phyloP scores from a whole-genome alignment of 2,113 vertebrate species.

The Trinectes maculatus region DNA sequence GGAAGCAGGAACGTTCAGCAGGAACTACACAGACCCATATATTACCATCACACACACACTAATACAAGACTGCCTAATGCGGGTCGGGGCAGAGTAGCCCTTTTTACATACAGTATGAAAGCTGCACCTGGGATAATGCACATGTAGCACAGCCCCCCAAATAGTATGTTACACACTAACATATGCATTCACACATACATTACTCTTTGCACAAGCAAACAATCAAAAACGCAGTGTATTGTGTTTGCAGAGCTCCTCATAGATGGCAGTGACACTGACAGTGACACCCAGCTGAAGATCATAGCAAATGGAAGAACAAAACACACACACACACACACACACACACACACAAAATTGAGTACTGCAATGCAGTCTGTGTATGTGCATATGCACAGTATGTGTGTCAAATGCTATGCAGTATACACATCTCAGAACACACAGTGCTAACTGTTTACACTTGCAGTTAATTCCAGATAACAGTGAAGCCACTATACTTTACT shows the following conservation, averaged over 20 bases:
- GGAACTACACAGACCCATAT: no score
- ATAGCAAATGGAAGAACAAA: slow-evolving; percentile 3
- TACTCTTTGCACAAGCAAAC: no score
- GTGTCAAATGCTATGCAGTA: not conserved
- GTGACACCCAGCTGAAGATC: no score
- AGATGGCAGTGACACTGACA: no score
- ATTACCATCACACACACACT: no score
- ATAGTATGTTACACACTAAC: slow-evolving; percentile 3
- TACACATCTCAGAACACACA: not conserved
- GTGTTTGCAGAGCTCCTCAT: no score
- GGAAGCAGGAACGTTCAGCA: no score
- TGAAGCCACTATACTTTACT: not conserved
- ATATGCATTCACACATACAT: not conserved
- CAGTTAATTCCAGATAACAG: not conserved
- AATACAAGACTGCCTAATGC: no score
- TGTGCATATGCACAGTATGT: slow-evolving; percentile 4
- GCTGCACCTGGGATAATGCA: slow-evolving; percentile 35
- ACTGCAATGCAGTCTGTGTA: slow-evolving; percentile 36
- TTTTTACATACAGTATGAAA: slow-evolving; percentile 29
- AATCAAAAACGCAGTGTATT: no score
- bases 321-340: not conserved
- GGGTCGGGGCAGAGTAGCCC: slow-evolving; percentile 58
- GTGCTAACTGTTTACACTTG: not conserved
- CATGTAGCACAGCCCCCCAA: slow-evolving; percentile 11
- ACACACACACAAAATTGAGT: not conserved